phyloP scores from a whole-genome alignment of 2,113 vertebrate species.

The Mellivora capensis region DNA sequence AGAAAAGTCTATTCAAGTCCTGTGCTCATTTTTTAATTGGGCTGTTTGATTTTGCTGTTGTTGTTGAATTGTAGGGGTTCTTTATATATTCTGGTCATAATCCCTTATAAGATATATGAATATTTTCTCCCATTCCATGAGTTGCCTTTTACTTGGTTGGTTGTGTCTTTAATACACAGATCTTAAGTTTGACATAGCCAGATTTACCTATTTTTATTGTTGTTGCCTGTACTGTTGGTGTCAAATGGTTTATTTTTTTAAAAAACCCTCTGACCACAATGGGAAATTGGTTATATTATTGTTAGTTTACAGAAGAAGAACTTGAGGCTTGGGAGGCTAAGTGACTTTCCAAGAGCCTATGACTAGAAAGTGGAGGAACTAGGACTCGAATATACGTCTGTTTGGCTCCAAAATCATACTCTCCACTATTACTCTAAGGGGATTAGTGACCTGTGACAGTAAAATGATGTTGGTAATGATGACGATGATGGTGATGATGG shows the following conservation, averaged over 20 bases:
- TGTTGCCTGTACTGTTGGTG: neutral
- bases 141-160: neutral
- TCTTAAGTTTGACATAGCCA: neutral
- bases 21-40: neutral
- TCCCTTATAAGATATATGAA: neutral
- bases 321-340: neutral
- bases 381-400: neutral
- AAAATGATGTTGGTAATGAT: neutral
- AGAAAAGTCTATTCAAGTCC: neutral
- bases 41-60: neutral
- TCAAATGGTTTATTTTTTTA: neutral
- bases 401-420: neutral
- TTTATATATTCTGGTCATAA: neutral
- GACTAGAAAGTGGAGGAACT: no score
- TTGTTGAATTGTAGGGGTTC: neutral
- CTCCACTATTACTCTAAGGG: neutral
- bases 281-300: neutral
- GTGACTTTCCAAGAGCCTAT: accelerated
- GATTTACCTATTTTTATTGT: neutral
- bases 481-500: accelerated
- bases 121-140: neutral
- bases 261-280: neutral
- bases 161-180: neutral
- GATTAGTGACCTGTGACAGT: neutral
- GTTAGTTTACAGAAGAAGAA: neutral